Evolutionary conservation across 2,888 invertebrate genomes (phyloP).

Genomic region (Lamproptera curius): DNA sequence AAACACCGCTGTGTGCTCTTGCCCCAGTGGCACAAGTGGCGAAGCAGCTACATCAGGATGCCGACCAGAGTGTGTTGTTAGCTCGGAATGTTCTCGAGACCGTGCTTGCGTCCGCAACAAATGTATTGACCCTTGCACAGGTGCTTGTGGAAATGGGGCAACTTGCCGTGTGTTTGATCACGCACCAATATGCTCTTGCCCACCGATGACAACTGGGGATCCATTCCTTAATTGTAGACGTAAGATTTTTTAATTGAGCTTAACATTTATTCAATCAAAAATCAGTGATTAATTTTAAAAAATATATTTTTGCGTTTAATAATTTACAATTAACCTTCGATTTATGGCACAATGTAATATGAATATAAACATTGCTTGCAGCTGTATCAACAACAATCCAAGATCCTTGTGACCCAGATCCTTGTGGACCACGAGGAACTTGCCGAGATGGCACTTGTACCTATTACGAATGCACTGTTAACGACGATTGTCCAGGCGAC

Average conservation of each 20-base stretch:
- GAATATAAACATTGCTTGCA: conserved; percentile 31
- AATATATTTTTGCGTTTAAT: background rate
- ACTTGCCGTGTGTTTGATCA: conserved; percentile 80
- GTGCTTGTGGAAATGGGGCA: conserved; percentile 89
- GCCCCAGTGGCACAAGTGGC: conserved; percentile 86
- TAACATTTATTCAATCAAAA: no score
- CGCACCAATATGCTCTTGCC: conserved; percentile 87
- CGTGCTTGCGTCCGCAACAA: conserved; percentile 87
- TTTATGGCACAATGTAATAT: no score
- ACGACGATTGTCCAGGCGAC: conserved; percentile 90
- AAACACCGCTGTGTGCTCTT: conserved; percentile 84
- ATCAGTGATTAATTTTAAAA: no score
- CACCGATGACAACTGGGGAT: conserved; percentile 84
- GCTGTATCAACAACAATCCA: conserved; percentile 44
- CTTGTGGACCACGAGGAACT: conserved; percentile 84
- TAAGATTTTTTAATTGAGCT: conserved; percentile 23
- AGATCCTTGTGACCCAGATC: conserved; percentile 84
- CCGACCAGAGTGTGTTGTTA: conserved; percentile 89
- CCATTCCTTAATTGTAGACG: conserved; percentile 85
- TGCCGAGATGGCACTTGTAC: conserved; percentile 82
- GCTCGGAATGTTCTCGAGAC: conserved; percentile 87
- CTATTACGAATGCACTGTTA: conserved; percentile 92
- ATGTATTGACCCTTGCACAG: conserved; percentile 89
- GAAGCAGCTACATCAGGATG: conserved; percentile 87
- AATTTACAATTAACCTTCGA: background rate